Percentiles rank a stretch among this genome's conserved stretches.
Conservation (phyloP, 2,113 vertebrate genomes). For the Seriola aureovittata region DNA sequence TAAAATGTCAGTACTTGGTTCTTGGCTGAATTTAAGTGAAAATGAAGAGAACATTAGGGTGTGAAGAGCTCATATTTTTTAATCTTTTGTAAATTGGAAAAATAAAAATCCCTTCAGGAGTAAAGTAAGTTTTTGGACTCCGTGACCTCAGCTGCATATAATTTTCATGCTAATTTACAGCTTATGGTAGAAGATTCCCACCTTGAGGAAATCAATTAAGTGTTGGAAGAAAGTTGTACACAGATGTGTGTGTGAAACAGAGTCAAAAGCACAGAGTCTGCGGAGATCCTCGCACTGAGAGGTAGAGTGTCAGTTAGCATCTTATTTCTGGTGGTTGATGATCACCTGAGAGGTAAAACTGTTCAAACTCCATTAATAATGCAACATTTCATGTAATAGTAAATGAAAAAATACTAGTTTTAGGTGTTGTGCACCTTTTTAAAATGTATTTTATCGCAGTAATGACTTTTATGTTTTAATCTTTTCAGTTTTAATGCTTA, state of each 20-base stretch:
- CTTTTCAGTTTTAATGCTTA: no score
- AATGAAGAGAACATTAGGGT: conserved; percentile 2
- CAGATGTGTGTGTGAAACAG: background rate
- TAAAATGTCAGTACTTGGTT: background rate
- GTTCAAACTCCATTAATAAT: background rate
- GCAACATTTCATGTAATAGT: background rate
- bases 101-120: conserved; percentile 29
- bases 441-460: no score
- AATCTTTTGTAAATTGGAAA: conserved; percentile 31
- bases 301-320: background rate
- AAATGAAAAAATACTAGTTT: no score
- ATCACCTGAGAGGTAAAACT: background rate
- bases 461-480: no score
- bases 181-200: conserved; percentile 27
- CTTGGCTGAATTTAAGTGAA: conserved; percentile 7
- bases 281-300: background rate
- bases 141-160: conserved; percentile 36
- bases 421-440: no score
- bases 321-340: background rate
- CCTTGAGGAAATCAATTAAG: conserved; percentile 39
- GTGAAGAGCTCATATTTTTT: conserved; percentile 36
- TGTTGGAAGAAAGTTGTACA: background rate
- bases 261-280: no score
- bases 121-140: conserved; percentile 23
- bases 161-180: conserved; percentile 54